Conservation (phyloP, 2,888 invertebrate species). For the Aphrophora alni region DNA sequence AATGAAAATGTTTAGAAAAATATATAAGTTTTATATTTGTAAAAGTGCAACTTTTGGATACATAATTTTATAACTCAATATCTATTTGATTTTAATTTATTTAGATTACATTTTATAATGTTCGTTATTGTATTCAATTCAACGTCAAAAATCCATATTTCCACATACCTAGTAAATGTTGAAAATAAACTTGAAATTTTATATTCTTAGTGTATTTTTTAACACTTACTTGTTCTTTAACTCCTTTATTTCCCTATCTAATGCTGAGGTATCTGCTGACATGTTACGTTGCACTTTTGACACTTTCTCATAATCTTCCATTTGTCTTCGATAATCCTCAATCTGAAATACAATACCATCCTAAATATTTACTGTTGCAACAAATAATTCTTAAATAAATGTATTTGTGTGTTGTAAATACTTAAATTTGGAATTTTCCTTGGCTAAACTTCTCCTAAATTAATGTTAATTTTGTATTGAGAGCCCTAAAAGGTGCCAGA, state of each 20-base stretch:
- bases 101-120: too few species aligned
- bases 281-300: slow-evolving; percentile 81
- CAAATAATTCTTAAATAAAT: neutral
- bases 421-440: neutral
- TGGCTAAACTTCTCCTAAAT: slow-evolving; percentile 7
- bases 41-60: too few species aligned
- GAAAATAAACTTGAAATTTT: too few species aligned
- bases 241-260: slow-evolving; percentile 78
- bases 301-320: slow-evolving; percentile 85
- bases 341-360: slow-evolving; percentile 62
- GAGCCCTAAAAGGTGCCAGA: neutral
- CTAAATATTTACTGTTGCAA: neutral
- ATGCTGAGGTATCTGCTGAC: slow-evolving; percentile 74
- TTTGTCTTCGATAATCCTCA: slow-evolving; percentile 78
- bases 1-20: too few species aligned
- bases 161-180: too few species aligned
- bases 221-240: slow-evolving; percentile 65
- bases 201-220: too few species aligned
- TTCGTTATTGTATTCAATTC: too few species aligned
- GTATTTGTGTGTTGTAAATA: too few species aligned
- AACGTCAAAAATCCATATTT: too few species aligned
- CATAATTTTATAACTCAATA: too few species aligned
- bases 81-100: too few species aligned
- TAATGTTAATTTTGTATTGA: neutral
- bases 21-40: too few species aligned